A percentile compares a stretch with the other conserved stretches of the same genome.
Evolutionary conservation across 2,797 vertebrate species (phyloP).

Genomic region (Eospalax fontanierii): DNA sequence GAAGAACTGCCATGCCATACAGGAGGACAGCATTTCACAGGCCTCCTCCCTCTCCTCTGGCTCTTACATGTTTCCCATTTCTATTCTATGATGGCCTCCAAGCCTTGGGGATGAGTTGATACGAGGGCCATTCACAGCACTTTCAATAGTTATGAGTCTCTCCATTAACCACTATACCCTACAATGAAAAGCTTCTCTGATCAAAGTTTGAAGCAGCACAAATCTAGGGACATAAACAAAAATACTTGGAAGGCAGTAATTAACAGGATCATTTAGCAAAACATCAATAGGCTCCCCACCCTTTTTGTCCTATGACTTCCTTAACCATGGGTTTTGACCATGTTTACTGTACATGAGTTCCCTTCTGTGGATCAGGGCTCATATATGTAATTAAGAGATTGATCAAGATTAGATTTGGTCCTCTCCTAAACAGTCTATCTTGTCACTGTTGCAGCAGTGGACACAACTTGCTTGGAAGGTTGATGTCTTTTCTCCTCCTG

Average conservation of each 20-base stretch:
- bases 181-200: no score
- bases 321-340: background rate
- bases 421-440: no score
- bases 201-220: background rate
- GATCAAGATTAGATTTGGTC: background rate
- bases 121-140: background rate
- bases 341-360: background rate
- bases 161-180: background rate
- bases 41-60: no score
- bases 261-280: background rate
- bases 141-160: background rate
- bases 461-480: background rate
- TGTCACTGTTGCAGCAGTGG: background rate
- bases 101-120: background rate
- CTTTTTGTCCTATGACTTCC: background rate
- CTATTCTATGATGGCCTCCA: background rate
- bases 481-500: background rate
- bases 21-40: no score
- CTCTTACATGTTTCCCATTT: background rate
- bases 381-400: no score
- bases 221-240: background rate
- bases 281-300: background rate
- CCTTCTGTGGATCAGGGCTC: no score
- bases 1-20: background rate
- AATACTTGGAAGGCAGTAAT: background rate